Conservation (phyloP, 2,113 vertebrate species). For the Perca schrenkii region DNA sequence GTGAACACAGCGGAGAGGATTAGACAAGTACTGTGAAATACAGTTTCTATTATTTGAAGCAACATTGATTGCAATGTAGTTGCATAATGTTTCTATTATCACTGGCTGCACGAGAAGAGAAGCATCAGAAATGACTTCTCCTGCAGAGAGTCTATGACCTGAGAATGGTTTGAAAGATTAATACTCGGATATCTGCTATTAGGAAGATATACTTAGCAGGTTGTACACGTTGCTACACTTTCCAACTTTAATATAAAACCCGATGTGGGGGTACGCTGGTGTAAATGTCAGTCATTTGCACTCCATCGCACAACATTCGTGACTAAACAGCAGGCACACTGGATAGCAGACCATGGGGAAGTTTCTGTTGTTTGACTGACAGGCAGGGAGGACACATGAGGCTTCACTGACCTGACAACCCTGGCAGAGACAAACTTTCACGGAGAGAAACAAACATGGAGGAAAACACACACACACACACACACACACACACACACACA, state of each 20-base stretch:
- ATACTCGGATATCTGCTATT: slow-evolving; percentile 3
- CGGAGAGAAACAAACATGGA: slow-evolving; percentile 26
- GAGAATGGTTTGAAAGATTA: slow-evolving; percentile 21
- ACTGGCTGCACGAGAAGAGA: neutral
- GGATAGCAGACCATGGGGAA: neutral
- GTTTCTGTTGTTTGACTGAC: slow-evolving; percentile 29
- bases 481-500: no score
- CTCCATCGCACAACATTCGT: neutral
- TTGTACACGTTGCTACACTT: slow-evolving; percentile 5
- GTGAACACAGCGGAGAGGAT: neutral
- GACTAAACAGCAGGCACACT: slow-evolving; percentile 19
- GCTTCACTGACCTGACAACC: slow-evolving; percentile 29
- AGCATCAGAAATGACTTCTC: neutral
- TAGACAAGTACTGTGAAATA: neutral
- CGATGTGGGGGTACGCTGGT: neutral
- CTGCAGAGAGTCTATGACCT: neutral
- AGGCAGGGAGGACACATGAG: neutral
- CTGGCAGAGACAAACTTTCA: slow-evolving; percentile 12
- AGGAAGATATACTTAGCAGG: slow-evolving; percentile 1
- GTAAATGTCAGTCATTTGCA: slow-evolving; percentile 34
- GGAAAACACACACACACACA: neutral
- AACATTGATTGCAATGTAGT: neutral
- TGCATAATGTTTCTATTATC: neutral
- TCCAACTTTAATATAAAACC: slow-evolving; percentile 3
- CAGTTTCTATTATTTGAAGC: neutral